Conservation (phyloP, 2,113 vertebrate genomes). For the Paratilapia polleni region DNA sequence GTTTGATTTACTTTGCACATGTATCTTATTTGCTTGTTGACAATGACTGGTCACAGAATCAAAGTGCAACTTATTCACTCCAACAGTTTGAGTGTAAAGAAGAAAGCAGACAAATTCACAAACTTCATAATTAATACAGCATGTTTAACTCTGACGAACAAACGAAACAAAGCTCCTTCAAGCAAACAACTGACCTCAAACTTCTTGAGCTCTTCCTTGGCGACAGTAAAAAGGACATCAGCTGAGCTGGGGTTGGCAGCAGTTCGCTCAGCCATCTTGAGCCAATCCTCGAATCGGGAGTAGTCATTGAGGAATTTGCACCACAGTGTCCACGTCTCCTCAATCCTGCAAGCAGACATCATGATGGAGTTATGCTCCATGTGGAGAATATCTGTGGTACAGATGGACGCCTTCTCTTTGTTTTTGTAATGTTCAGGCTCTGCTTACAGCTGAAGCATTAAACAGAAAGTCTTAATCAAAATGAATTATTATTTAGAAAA, state of each 20-base stretch:
- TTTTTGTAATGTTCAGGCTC: neutral
- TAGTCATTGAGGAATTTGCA: constrained; percentile 93
- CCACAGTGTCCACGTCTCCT: constrained; percentile 95
- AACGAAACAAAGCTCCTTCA: neutral
- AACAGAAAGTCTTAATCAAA: neutral
- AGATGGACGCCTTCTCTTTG: neutral
- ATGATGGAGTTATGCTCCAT: neutral
- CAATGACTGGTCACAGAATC: no score
- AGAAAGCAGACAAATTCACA: no score
- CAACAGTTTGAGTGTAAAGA: no score
- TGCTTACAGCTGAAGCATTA: neutral
- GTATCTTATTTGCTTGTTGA: no score
- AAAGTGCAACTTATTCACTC: no score
- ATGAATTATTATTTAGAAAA: neutral
- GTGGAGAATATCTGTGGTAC: neutral
- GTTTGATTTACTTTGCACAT: no score
- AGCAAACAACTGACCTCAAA: constrained; percentile 86
- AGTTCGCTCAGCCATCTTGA: constrained; percentile 84
- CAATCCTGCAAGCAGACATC: constrained; percentile 82
- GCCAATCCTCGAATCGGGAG: constrained; percentile 93
- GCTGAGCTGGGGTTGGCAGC: constrained; percentile 90
- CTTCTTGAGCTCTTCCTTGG: constrained; percentile 94
- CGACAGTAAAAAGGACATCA: constrained; percentile 86
- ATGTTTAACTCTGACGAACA: neutral
- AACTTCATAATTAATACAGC: neutral